phyloP scores from a whole-genome alignment of 1,140 invertebrate genomes.

The Alviniconcha marisindica region DNA sequence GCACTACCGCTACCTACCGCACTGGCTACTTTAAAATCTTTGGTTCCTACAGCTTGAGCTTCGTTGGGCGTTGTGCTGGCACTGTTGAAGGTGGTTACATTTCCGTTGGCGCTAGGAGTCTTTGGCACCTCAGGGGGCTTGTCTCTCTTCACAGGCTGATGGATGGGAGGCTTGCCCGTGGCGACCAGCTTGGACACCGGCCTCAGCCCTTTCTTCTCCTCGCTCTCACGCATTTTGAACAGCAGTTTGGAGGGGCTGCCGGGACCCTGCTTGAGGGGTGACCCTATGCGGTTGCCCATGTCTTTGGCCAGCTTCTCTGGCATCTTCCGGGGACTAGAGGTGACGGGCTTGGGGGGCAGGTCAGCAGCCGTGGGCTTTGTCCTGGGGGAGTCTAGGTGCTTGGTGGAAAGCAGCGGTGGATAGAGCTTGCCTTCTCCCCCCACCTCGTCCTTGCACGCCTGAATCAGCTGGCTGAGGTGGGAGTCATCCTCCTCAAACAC shows the following conservation, averaged over 20 bases:
- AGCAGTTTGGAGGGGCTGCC: constrained; percentile 63
- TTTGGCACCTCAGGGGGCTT: constrained; percentile 43
- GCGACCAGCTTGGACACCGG: constrained; percentile 52
- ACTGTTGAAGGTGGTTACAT: not conserved
- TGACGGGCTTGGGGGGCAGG: constrained; percentile 27
- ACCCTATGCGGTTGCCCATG: constrained; percentile 65
- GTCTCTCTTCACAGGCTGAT: constrained; percentile 52
- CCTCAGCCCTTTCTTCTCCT: constrained; percentile 61
- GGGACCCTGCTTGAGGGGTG: constrained; percentile 55
- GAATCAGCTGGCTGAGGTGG: constrained; percentile 10
- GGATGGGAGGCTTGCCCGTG: constrained; percentile 56
- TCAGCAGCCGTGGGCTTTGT: constrained; percentile 33
- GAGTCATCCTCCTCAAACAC: constrained; percentile 63
- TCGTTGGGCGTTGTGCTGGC: constrained; percentile 13
- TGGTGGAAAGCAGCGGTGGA: not conserved
- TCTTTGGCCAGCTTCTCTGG: constrained; percentile 69
- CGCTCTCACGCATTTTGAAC: constrained; percentile 63
- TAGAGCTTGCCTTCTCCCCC: not conserved
- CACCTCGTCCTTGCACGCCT: not conserved
- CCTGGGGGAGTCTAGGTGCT: not conserved
- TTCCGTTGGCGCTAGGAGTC: constrained; percentile 4
- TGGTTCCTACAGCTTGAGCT: not conserved
- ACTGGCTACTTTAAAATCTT: not conserved
- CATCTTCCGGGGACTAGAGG: constrained; percentile 67
- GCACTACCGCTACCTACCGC: constrained; percentile 27